Conservation (phyloP, 2,113 vertebrate genomes). For the Gopherus evgoodei region DNA sequence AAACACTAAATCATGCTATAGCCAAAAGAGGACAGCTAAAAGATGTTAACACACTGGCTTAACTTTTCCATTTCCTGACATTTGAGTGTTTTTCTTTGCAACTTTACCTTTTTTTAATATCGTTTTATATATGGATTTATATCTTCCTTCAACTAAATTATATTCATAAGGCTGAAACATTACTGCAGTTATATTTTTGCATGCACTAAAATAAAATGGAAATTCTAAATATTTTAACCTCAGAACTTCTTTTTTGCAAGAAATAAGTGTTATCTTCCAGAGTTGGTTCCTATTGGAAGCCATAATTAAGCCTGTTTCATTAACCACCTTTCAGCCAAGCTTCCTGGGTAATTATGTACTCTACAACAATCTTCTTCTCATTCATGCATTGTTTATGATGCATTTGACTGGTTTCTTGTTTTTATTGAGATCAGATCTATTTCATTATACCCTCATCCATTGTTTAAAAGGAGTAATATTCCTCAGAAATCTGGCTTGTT, state of each 20-base stretch:
- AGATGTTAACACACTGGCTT: background rate
- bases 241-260: background rate
- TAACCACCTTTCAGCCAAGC: conserved; percentile 11
- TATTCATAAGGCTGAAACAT: background rate
- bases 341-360: conserved; percentile 29
- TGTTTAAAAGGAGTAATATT: conserved; percentile 18
- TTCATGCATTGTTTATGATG: conserved; percentile 56
- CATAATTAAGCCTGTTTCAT: background rate
- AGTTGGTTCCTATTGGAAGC: background rate
- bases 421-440: conserved; percentile 22
- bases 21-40: accelerated
- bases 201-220: background rate
- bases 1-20: background rate
- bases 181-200: background rate
- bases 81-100: background rate
- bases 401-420: conserved; percentile 33
- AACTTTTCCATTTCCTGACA: background rate
- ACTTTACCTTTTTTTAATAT: background rate
- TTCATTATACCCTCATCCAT: conserved; percentile 3
- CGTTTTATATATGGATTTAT: background rate
- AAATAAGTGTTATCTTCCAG: background rate
- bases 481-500: background rate
- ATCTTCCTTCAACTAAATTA: background rate
- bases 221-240: background rate
- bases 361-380: conserved; percentile 36